Conservation (phyloP, 2,113 vertebrate genomes). For the Camelus dromedarius region DNA sequence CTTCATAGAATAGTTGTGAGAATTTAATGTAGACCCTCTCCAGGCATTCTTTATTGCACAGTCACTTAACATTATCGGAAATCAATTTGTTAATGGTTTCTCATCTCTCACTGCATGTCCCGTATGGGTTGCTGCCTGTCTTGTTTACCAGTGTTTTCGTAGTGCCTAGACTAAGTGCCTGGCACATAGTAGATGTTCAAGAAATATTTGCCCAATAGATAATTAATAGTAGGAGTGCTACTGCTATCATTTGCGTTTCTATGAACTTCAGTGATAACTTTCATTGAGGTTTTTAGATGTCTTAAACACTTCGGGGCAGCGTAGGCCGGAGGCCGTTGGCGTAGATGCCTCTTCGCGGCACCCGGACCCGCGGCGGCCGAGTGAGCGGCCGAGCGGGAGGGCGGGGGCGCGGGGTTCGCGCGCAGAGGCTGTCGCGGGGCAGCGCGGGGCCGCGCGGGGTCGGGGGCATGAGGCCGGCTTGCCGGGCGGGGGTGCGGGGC, state of each 20-base stretch:
- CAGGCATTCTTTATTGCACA: neutral
- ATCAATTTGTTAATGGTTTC: neutral
- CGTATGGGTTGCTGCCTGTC: neutral
- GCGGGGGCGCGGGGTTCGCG: no score
- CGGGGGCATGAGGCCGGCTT: no score
- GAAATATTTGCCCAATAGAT: neutral
- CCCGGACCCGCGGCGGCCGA: no score
- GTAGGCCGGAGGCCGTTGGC: no score
- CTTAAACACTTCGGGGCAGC: neutral
- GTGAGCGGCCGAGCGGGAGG: no score
- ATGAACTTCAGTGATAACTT: neutral
- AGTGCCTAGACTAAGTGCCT: no score
- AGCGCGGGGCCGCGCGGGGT: no score
- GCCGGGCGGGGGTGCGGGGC: no score
- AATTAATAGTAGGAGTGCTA: neutral
- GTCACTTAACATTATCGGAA: neutral
- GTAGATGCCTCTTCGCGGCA: no score
- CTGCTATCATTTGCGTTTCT: neutral
- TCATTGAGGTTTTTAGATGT: neutral
- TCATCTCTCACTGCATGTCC: neutral
- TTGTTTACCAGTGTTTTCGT: neutral
- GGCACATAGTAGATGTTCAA: no score
- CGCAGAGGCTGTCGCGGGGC: no score
- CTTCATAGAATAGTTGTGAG: neutral
- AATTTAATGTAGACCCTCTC: neutral